Base-by-base conservation (phyloP, 1,140 invertebrate genomes). In the Drosophila bifasciata region DNA sequence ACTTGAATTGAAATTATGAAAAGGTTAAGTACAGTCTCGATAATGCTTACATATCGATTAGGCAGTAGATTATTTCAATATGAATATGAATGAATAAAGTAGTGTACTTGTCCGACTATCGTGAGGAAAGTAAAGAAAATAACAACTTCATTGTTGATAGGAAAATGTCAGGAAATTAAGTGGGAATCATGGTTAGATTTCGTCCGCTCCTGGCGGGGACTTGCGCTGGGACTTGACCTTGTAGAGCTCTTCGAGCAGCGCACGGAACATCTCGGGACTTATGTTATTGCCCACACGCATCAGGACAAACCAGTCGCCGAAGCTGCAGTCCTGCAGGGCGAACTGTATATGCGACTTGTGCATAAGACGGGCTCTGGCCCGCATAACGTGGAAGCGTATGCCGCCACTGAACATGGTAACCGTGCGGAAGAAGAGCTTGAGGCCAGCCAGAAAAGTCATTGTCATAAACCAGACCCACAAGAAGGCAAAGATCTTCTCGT, bases 391-490 rank as follows among this genome's bases (percentile, higher is more conserved):
- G 6, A 91, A 44, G 7, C 91, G 91, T 45, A 91, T 45, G 73
- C 79, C 48, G 17, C 75, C 49, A 76, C 59, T 73, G 40, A 63
- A 89, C 67, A 85, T 46, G n/a, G 81, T 40, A 15, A 74, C 11
- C 1, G 76, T 5, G 23, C 91, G 92, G 83, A 95, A 96, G 1
- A 96, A 64, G 1, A 97, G 85, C 43, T 94, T 93, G 3, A 95
- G 64, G 17, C 92, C 92, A 1, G 95, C 94, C 6, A 96, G 52
- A 16, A 94, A 75, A 11, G 94, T 92, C 32, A 97, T 91, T 21
- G 95, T 86, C 36, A 96, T 93, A 51, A 97, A 95, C 96, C 96
- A 97, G 88, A 96, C 95, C 95, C 95, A 96, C 0, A 97, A 86
- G 49, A 97, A 94, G 9, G 95, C 92, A 76, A 96, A 97, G 49